Percentiles rank a stretch among this genome's conserved stretches.
Evolutionary conservation across 2,888 invertebrate species (phyloP).

Genomic region (Oligia latruncula): DNA sequence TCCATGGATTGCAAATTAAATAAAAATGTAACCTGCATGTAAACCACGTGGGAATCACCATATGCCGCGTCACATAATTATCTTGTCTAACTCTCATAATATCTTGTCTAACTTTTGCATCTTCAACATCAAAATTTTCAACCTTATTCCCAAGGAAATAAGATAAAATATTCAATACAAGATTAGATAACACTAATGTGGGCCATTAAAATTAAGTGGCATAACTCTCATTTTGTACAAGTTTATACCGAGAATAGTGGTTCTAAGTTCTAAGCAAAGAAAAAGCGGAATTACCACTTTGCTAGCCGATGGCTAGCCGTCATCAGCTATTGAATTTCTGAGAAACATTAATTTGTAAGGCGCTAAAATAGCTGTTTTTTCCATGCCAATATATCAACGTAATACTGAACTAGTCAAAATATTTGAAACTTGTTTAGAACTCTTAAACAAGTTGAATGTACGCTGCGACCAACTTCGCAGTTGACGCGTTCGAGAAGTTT

Average conservation of each 20-base stretch:
- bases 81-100: not conserved
- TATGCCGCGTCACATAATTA: conserved; percentile 22
- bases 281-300: conserved; percentile 50
- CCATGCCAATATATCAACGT: conserved; percentile 37
- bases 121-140: conserved; percentile 27
- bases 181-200: conserved; percentile 65
- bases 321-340: conserved; percentile 28
- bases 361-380: conserved; percentile 37
- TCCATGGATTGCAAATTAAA: conserved; percentile 71
- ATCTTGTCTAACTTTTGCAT: conserved; percentile 6
- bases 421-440: conserved; percentile 36
- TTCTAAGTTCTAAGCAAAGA: conserved; percentile 28
- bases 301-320: conserved; percentile 11
- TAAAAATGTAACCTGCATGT: conserved; percentile 47
- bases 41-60: conserved; percentile 55
- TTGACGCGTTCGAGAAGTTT: conserved; percentile 18
- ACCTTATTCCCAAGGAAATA: conserved; percentile 38
- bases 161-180: conserved; percentile 36
- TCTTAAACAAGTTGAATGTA: conserved; percentile 55
- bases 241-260: conserved; percentile 33
- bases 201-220: conserved; percentile 53
- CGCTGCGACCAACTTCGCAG: conserved; percentile 21
- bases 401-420: conserved; percentile 45
- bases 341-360: conserved; percentile 37
- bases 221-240: conserved; percentile 42